Base-by-base conservation (phyloP, 2,888 invertebrate genomes). In the Prosapia bicincta region DNA sequence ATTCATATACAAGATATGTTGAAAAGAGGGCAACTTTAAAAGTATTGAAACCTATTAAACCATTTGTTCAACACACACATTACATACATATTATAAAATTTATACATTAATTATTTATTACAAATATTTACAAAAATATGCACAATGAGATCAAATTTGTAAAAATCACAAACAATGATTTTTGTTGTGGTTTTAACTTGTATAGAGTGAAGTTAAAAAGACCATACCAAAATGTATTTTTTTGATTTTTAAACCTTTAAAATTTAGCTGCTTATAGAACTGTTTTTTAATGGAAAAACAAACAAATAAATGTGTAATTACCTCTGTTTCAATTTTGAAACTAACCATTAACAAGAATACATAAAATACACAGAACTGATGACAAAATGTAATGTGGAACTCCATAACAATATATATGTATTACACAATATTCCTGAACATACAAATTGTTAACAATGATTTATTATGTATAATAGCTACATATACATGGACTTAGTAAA, bases 61-160 rank as follows among this genome's bases (percentile, higher is more conserved):
- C 15, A 38, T 38, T 1, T 13, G 32, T 24, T 24, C 26, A 70
- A 24, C 26, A 43, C 24, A n/a, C 43, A 38, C 20, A 54, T 54
- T 24, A 66, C 24, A 15, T 28, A 28, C 26, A 9, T 3, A 13
- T 28, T 25, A 67, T 10, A 30, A 66, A 10, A 66, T 26, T 28
- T 66, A 72, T 72, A 25, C 26, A 25, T n/a, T n/a, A n/a, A n/a
- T n/a, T n/a, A n/a, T n/a, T n/a, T n/a, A n/a, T n/a, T n/a, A n/a
- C n/a, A 72, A 66, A 20, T 72, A 23, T 24, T 32, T 67, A n/a
- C 25, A 72, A 26, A 70, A 7, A 69, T n/a, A n/a, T 54, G 20
- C 20, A 54, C 13, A 3, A 54, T 54, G 54, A 54, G 54, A 54
- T 54, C 54, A 54, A 54, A 54, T 54, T 54, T 20, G 54, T 54